Evolutionary conservation across 2,888 invertebrate species (phyloP), one percentile per base, ranked within the genome.

Genomic region (Trissolcus japonicus): DNA sequence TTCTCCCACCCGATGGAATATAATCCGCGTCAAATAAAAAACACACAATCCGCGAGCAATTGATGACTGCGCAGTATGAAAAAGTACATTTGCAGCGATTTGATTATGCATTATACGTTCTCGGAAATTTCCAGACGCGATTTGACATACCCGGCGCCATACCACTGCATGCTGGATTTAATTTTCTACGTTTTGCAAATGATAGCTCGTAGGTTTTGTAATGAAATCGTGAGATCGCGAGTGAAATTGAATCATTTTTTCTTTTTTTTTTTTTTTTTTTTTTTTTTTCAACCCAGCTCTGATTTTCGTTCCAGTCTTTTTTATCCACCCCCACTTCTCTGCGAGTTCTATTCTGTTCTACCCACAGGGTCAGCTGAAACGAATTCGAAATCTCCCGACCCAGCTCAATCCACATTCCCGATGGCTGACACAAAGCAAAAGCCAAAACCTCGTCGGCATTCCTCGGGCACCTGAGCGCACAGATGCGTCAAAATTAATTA

Each of bases 401-500:
- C 50, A 25, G 17, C 51, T 56, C 11, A 69, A 62, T 63, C 63
- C 57, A 56, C 56, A 62, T 56, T 62, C 69, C 40, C 59, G 16
- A 43, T 50, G 21, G 14, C 48, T 51, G 19, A 46, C 55, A 56
- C 55, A 72, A 72, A 59, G 55, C 51, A 50, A 66, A 50, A 6
- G 19, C 50, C 16, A 62, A 71, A 63, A 57, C 51, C 29, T 35
- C 46, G 21, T 35, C 59, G 51, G 19, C 68, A 62, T 56, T 56
- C 56, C 40, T 55, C 55, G 48, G 25, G 21, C 56, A n/a, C 50
- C 14, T 17, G n/a, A 40, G 41, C 62, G 43, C 72, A 51, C 67
- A 56, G 17, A 53, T 35, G 35, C 55, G 53, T 67, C 67, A 57
- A 67, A 67, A 67, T 74, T 74, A 74, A 74, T 74, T 74, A 74